Percentiles rank a stretch among this genome's conserved stretches.
These are phyloP conservation scores for Caradrina kadenii DNA, from an alignment of 2,888 invertebrate species.

Conservation along the genomic window DNA sequence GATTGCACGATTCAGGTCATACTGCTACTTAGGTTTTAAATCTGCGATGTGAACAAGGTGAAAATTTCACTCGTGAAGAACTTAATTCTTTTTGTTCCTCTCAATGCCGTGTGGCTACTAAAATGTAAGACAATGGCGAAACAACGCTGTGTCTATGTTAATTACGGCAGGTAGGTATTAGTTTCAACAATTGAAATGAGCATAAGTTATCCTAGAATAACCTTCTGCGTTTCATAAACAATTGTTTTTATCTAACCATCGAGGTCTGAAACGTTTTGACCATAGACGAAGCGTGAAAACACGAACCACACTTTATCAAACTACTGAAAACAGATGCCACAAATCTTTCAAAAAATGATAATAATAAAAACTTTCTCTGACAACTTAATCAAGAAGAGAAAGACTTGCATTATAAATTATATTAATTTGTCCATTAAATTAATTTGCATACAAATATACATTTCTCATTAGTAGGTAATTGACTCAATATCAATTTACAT, in stretches of 20 bases:
- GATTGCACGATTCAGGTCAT: constrained; percentile 70
- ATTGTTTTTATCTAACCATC: constrained; percentile 62
- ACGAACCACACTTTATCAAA: background rate
- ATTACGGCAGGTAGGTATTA: constrained; percentile 56
- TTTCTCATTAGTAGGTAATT: background rate
- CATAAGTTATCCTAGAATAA: constrained; percentile 58
- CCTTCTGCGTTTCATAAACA: constrained; percentile 63
- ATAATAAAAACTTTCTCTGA: constrained; percentile 34
- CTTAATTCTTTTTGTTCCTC: constrained; percentile 50
- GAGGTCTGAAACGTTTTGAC: constrained; percentile 58
- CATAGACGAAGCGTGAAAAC: constrained; percentile 43
- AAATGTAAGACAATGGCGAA: constrained; percentile 60
- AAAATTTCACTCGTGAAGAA: constrained; percentile 58
- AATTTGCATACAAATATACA: constrained; percentile 25
- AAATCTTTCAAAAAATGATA: too few species aligned
- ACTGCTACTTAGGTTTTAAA: constrained; percentile 57
- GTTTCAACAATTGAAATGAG: constrained; percentile 60
- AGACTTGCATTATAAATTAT: background rate
- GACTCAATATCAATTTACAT: constrained; percentile 1
- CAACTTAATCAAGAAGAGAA: constrained; percentile 10
- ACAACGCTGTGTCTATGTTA: constrained; percentile 54
- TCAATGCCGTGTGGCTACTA: constrained; percentile 58
- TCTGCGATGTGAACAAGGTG: constrained; percentile 63
- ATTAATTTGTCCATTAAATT: background rate
- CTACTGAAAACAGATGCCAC: background rate